Conservation (phyloP, 2,888 invertebrate genomes). For the Thelaira solivaga region DNA sequence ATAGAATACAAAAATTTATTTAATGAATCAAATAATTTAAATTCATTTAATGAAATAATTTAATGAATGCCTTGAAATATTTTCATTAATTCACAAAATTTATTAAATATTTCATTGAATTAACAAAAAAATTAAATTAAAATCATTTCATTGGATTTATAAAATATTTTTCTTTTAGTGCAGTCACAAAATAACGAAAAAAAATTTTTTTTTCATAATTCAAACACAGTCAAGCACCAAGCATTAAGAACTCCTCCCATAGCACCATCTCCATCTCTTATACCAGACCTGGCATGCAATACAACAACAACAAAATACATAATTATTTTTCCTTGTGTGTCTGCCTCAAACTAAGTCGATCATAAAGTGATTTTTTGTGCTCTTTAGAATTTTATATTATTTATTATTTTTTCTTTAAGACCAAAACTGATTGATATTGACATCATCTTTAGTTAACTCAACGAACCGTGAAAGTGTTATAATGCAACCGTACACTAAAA, state of each 20-base stretch:
- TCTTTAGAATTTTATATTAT: neutral
- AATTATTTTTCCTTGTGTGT: neutral
- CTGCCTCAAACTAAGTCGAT: slow-evolving; percentile 23
- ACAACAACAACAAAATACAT: neutral
- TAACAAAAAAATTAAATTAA: neutral
- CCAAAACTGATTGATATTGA: slow-evolving; percentile 57
- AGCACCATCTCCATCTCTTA: slow-evolving; percentile 41
- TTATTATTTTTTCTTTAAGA: neutral
- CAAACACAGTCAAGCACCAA: neutral
- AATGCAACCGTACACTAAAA: slow-evolving; percentile 69
- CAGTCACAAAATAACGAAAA: slow-evolving; percentile 14
- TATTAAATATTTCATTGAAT: too few species aligned
- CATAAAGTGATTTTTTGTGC: slow-evolving; percentile 32
- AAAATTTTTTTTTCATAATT: slow-evolving; percentile 17
- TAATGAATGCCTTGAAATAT: too few species aligned
- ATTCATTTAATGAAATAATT: too few species aligned
- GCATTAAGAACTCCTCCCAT: slow-evolving; percentile 16
- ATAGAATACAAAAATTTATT: too few species aligned
- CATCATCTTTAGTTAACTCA: slow-evolving; percentile 67
- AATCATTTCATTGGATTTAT: too few species aligned
- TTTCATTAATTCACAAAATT: too few species aligned
- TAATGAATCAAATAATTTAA: too few species aligned
- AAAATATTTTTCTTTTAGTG: slow-evolving; percentile 13
- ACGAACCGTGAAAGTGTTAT: slow-evolving; percentile 78
- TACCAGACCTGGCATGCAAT: neutral